phyloP scores from a whole-genome alignment of 1,140 invertebrate species.

The Panulirus ornatus region DNA sequence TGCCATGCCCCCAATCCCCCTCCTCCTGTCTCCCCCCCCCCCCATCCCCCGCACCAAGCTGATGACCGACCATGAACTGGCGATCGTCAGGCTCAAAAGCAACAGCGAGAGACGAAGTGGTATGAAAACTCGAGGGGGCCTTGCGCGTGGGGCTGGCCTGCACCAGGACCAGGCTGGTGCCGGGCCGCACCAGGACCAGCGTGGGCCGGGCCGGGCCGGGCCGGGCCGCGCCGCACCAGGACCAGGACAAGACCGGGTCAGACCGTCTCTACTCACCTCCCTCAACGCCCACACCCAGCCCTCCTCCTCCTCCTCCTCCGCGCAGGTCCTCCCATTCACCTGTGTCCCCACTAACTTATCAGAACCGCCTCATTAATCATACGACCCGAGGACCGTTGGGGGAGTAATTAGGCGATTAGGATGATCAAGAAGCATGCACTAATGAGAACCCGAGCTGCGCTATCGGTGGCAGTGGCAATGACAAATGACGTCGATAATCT shows the following conservation, averaged over 20 bases:
- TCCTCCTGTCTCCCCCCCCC: too few species aligned
- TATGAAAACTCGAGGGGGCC: background rate
- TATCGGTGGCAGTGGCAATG: background rate
- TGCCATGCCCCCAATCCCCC: too few species aligned
- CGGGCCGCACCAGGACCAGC: too few species aligned
- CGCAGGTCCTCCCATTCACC: background rate
- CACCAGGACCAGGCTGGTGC: too few species aligned
- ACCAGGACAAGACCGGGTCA: too few species aligned
- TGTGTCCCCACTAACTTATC: background rate
- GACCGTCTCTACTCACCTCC: background rate
- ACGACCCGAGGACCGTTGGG: background rate
- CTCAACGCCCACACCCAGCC: background rate
- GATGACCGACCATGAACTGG: slow-evolving; percentile 1
- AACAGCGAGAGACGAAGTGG: background rate
- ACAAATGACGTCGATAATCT: background rate
- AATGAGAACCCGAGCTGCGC: background rate
- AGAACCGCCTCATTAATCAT: background rate
- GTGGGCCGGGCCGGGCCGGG: too few species aligned
- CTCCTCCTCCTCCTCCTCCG: background rate
- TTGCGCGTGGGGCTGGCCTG: too few species aligned
- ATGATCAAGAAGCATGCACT: background rate
- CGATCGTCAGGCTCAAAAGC: background rate
- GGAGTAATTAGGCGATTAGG: background rate
- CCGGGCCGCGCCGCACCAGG: too few species aligned
- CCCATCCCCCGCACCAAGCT: background rate